phyloP scores from a whole-genome alignment of 2,797 vertebrate species.

The Lycodopsis pacificus region DNA sequence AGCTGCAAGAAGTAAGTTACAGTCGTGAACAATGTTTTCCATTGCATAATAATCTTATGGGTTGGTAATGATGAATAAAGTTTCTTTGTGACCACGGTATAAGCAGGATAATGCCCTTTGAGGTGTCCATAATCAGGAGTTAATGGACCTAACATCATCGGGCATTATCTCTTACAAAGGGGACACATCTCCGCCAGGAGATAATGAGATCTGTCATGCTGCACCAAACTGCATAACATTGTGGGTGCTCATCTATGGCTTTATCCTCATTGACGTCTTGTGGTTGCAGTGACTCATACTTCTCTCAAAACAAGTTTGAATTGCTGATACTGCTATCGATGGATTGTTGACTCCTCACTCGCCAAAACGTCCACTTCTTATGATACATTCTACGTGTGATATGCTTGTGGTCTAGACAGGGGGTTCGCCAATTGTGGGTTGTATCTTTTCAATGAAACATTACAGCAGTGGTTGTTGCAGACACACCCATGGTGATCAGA shows the following conservation, averaged over 20 bases:
- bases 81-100: background rate
- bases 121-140: background rate
- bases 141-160: background rate
- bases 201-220: background rate
- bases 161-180: background rate
- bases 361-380: too few species aligned
- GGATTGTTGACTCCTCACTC: background rate
- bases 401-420: too few species aligned
- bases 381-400: too few species aligned
- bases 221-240: background rate
- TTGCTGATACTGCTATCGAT: too few species aligned
- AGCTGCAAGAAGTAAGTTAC: background rate
- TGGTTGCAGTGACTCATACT: too few species aligned
- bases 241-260: background rate
- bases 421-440: too few species aligned
- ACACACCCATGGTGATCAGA: too few species aligned
- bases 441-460: too few species aligned
- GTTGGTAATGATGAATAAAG: background rate
- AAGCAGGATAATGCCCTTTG: background rate
- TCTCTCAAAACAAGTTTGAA: too few species aligned
- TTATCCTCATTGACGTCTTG: too few species aligned
- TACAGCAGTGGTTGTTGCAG: too few species aligned
- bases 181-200: background rate
- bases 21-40: background rate
- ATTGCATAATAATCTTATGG: background rate